Evolutionary conservation across 2,888 invertebrate species (phyloP).

Genomic region (Phanerotoma sp.): DNA sequence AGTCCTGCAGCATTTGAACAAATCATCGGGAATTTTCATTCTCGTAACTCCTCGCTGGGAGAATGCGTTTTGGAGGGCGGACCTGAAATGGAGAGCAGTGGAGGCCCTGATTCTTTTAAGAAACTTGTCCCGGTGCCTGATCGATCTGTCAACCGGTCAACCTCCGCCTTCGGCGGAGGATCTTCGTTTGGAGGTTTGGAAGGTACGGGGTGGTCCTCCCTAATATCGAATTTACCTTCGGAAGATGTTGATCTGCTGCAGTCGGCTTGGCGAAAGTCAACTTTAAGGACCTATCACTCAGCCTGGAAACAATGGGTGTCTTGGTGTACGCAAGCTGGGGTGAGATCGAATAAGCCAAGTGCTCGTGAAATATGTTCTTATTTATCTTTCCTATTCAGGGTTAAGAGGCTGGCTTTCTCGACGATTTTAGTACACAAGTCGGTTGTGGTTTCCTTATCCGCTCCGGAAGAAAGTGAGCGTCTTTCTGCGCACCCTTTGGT

Average conservation of each 20-base stretch:
- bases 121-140: constrained; percentile 33
- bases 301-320: constrained; percentile 10
- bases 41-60: constrained; percentile 39
- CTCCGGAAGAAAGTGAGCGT: background rate
- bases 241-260: background rate
- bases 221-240: background rate
- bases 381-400: background rate
- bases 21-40: constrained; percentile 35
- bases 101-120: constrained; percentile 42
- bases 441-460: background rate
- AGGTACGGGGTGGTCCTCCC: constrained; percentile 7
- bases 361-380: constrained; percentile 5
- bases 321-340: constrained; percentile 2
- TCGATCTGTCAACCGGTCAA: constrained; percentile 49
- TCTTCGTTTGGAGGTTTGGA: constrained; percentile 15
- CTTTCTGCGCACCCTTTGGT: constrained; percentile 13
- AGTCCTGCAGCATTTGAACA: constrained; percentile 33
- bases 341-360: background rate
- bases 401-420: constrained; percentile 3
- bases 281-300: constrained; percentile 13
- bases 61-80: constrained; percentile 36
- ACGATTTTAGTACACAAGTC: constrained; percentile 15
- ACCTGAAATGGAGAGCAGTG: constrained; percentile 46
- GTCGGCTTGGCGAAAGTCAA: constrained; percentile 10
- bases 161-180: constrained; percentile 44